Conservation (phyloP, 2,113 vertebrate species). For the Macaca nemestrina region DNA sequence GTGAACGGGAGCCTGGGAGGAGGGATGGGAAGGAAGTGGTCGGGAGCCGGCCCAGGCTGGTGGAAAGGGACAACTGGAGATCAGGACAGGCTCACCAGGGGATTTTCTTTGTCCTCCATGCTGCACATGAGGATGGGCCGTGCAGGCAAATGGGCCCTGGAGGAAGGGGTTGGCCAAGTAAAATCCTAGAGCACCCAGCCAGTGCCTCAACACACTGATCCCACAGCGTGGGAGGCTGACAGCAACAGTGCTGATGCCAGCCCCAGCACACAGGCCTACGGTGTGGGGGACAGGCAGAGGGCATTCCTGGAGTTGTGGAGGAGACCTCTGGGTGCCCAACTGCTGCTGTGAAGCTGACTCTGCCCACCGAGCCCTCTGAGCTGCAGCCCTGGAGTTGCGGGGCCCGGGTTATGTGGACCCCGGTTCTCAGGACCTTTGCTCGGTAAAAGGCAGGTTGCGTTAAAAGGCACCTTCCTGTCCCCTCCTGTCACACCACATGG, state of each 20-base stretch:
- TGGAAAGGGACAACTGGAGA: not conserved
- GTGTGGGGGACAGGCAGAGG: accelerated
- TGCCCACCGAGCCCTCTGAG: not conserved
- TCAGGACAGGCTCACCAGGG: not conserved
- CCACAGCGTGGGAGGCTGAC: not conserved
- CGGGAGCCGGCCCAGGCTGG: not conserved
- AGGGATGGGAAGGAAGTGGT: not conserved
- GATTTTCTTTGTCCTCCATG: not conserved
- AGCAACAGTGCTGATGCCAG: too few species aligned
- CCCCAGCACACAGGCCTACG: not conserved
- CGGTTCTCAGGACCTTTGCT: not conserved
- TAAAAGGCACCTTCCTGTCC: not conserved
- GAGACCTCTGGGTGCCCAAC: not conserved
- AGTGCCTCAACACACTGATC: not conserved
- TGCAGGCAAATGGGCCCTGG: not conserved
- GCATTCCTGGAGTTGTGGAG: not conserved
- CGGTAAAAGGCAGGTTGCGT: not conserved
- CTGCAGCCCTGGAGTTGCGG: accelerated
- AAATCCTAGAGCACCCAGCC: not conserved
- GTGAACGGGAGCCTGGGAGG: not conserved
- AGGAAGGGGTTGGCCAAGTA: not conserved
- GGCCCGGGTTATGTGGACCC: not conserved
- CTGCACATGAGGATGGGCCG: not conserved
- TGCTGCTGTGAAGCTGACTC: not conserved
- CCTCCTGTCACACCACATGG: accelerated